Evolutionary conservation across 2,888 invertebrate genomes (phyloP), one percentile per base, ranked within the genome.

Genomic region (Pyralis farinalis): DNA sequence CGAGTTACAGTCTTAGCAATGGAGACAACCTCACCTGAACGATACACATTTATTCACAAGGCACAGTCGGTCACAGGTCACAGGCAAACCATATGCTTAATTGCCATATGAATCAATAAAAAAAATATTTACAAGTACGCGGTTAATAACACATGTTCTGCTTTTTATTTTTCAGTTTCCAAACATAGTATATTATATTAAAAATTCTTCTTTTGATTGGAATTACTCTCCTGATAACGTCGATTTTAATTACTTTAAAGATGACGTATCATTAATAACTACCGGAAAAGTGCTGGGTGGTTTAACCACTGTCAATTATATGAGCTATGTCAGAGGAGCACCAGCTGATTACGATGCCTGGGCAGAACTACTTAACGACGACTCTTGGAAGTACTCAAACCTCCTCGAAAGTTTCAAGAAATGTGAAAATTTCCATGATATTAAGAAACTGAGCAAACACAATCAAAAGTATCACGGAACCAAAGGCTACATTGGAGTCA

Each of bases 391-490:
- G 20, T 38, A 29, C n/a, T 4, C 12, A 7, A 35, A 30, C 20
- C 9, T 40, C 7, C 20, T 46, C 8, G 32, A 35, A 25, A 37
- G 37, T 11, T 42, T 46, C 12, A 42, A 22, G 6, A 42, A 40
- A 33, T 37, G 12, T 25, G 46, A 42, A 34, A 6, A 27, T n/a
- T 28, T 42, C n/a, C 8, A 34, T 7, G 33, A 40, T 25, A 12
- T 32, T 7, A n/a, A 7, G 7, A 11, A 40, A 1, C 22, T 34
- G 0, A 32, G 21, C 25, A 40, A 34, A 11, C 7, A 9, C 12
- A 31, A 33, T 33, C 16, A 20, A 8, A 21, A 20, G 7, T 42
- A 25, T 29, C 37, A 42, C 10, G 37, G 34, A 6, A 33, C 37
- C 6, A 21, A 42, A 1, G 37, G 42, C 1, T 32, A 31, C 6